Evolutionary conservation across 1,140 invertebrate species (phyloP).

Genomic region (Lordiphosa collinella): DNA sequence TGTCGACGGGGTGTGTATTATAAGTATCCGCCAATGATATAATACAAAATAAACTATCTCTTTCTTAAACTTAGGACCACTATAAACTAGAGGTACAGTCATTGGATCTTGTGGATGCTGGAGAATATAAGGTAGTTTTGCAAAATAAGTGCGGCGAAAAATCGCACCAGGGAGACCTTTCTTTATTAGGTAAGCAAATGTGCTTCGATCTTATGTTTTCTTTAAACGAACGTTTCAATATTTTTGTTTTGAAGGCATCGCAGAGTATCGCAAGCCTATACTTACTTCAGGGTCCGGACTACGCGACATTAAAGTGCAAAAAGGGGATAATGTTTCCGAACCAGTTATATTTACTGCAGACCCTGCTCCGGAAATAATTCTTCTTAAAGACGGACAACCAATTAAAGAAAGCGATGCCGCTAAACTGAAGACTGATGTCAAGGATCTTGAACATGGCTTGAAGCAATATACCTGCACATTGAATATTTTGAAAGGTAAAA

Average conservation of each 20-base stretch:
- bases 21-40: not conserved
- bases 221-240: not conserved
- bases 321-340: constrained; percentile 88
- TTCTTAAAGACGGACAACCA: constrained; percentile 81
- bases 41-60: not conserved
- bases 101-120: constrained; percentile 86
- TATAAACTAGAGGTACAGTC: constrained; percentile 87
- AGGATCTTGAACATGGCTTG: constrained; percentile 86
- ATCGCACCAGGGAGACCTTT: constrained; percentile 85
- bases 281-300: constrained; percentile 83
- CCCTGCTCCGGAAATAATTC: constrained; percentile 83
- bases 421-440: constrained; percentile 81
- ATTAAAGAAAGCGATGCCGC: constrained; percentile 78
- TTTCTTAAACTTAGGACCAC: constrained; percentile 80
- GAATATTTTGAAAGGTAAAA: constrained; percentile 84
- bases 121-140: constrained; percentile 87
- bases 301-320: constrained; percentile 81
- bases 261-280: constrained; percentile 88
- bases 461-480: constrained; percentile 88
- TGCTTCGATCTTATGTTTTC: not conserved
- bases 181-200: constrained; percentile 83
- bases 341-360: constrained; percentile 89
- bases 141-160: constrained; percentile 88
- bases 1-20: constrained; percentile 82
- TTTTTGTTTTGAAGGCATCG: constrained; percentile 81